Evolutionary conservation across 2,888 invertebrate species (phyloP), one percentile per base, ranked within the genome.

Genomic region (Mimachlamys varia): DNA sequence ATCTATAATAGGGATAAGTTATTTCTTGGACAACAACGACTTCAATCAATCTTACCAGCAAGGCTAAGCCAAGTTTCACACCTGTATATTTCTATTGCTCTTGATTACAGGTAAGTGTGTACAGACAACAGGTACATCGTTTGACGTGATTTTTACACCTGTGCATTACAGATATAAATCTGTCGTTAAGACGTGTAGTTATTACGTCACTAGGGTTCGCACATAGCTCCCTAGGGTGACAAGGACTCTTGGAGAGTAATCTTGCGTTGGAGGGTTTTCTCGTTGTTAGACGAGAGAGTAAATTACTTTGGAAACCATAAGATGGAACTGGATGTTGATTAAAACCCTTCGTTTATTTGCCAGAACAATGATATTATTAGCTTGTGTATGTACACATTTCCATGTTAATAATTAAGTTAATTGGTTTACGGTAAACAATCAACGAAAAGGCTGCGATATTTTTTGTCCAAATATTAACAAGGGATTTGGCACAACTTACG

Each of bases 121-220:
- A 76, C 62, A 22, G 62, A 62, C 76, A 76, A 76, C 76, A 33
- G 27, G 33, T 76, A 7, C 12, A 33, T 76, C 12, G 33, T 76
- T 27, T 76, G 76, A 76, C 76, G 76, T 76, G 1, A 33, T 76
- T 76, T 27, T 76, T 27, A 76, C 76, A 76, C 76, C 33, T 76
- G 27, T 76, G 76, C 76, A 76, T 76, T 76, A 76, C 10, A 33
- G 76, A 76, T 76, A 27, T 76, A 76, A 33, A 76, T 76, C 27
- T 76, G 12, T 10, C 2, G 76, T 33, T 76, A 76, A 76, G 33
- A 33, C 27, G 27, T 27, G 76, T 76, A 76, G 33, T 7, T 76
- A 27, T 76, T 76, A 76, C 33, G 76, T 76, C 76, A 76, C 27
- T 33, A 76, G 7, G 27, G 76, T 76, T n/a, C 76, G 33, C 33